These are phyloP conservation scores for Lasioglossum malachurum DNA, from an alignment of 2,888 invertebrate species.

Conservation along the genomic window DNA sequence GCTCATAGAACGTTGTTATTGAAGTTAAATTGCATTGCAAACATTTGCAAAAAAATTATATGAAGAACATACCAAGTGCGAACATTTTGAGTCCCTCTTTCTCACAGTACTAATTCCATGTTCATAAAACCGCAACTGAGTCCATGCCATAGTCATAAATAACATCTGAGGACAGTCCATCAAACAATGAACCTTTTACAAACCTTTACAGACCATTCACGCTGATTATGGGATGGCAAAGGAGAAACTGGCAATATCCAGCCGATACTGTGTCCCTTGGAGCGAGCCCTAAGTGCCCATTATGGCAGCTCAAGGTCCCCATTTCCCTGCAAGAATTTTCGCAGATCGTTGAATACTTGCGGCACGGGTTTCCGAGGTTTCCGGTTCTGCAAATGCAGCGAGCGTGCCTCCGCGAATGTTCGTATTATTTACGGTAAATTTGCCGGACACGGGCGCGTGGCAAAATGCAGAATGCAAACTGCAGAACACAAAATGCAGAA, in stretches of 20 bases:
- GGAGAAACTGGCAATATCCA: background rate
- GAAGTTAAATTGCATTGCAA: background rate
- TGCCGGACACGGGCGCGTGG: slow-evolving; percentile 71
- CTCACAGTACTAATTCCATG: background rate
- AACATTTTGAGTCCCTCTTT: background rate
- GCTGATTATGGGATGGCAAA: background rate
- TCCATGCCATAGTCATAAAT: background rate
- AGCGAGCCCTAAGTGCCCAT: background rate
- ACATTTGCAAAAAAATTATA: background rate
- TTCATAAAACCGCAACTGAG: background rate
- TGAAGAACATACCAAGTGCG: background rate
- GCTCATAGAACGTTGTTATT: background rate
- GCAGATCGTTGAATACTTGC: background rate
- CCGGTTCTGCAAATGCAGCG: slow-evolving; percentile 36
- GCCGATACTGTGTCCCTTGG: background rate
- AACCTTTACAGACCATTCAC: background rate
- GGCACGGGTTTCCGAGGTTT: background rate
- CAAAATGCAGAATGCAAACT: slow-evolving; percentile 76
- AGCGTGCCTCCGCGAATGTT: slow-evolving; percentile 68
- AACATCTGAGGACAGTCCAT: background rate
- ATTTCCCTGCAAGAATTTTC: background rate
- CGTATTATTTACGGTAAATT: slow-evolving; percentile 82
- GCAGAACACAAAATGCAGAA: slow-evolving; percentile 76
- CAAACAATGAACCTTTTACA: background rate
- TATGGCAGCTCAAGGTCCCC: background rate